Percentiles rank a stretch among this genome's conserved stretches.
These are phyloP conservation scores for Istiophorus platypterus DNA, from an alignment of 2,113 vertebrate genomes.

Conservation along the genomic window DNA sequence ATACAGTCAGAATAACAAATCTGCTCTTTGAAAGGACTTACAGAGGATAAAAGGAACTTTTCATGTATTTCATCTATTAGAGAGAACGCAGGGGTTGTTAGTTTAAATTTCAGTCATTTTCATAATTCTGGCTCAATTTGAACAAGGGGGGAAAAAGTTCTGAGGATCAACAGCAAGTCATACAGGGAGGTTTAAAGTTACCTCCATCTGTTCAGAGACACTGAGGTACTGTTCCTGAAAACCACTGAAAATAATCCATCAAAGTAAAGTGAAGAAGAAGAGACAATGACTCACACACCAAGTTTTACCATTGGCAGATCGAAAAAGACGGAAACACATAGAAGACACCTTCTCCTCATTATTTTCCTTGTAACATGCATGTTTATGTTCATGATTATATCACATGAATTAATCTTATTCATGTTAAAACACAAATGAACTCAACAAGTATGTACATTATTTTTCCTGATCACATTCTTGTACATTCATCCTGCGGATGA, in stretches of 20 bases:
- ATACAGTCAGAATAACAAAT: constrained; percentile 16
- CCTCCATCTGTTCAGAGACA: background rate
- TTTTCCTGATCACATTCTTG: background rate
- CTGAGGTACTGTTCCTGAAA: background rate
- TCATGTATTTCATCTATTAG: constrained; percentile 32
- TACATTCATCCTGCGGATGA: too few species aligned
- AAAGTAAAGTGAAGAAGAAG: background rate
- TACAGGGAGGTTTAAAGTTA: background rate
- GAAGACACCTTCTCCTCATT: background rate
- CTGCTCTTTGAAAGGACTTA: background rate
- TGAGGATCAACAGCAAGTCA: background rate
- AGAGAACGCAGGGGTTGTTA: background rate
- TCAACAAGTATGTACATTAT: too few species aligned
- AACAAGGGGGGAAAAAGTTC: background rate
- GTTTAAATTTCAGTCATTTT: constrained; percentile 21
- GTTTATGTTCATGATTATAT: too few species aligned
- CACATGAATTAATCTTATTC: background rate
- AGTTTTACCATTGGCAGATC: background rate
- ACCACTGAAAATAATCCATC: background rate
- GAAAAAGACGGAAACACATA: background rate
- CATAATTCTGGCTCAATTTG: constrained; percentile 21
- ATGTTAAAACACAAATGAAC: background rate
- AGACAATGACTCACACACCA: background rate
- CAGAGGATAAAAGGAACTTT: background rate
- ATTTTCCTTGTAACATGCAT: background rate